Percentiles rank a stretch among this genome's conserved stretches.
phyloP scores from a whole-genome alignment of 2,888 invertebrate species.

The Geophilus truncorum region DNA sequence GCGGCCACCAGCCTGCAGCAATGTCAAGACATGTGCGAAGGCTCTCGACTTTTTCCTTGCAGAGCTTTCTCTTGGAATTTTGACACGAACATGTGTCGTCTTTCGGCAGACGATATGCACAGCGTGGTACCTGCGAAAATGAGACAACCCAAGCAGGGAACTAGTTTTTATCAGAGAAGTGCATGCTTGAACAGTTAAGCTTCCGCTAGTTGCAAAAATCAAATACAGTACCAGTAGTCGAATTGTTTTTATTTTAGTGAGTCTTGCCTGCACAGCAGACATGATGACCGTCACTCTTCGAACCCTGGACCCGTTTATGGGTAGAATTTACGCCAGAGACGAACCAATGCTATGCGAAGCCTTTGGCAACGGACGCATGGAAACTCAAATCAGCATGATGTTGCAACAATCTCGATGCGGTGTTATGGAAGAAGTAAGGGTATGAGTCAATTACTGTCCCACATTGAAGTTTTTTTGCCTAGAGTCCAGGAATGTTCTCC shows the following conservation, averaged over 20 bases:
- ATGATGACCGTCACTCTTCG: slow-evolving; percentile 44
- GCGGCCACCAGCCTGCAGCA: slow-evolving; percentile 39
- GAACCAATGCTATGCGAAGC: slow-evolving; percentile 42
- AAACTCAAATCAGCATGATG: slow-evolving; percentile 39
- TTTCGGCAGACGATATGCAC: slow-evolving; percentile 43
- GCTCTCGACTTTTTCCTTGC: slow-evolving; percentile 44
- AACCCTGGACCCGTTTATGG: slow-evolving; percentile 43
- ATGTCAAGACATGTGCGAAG: slow-evolving; percentile 46
- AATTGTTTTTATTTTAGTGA: slow-evolving; percentile 41
- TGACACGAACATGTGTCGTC: slow-evolving; percentile 41
- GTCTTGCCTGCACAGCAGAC: slow-evolving; percentile 43
- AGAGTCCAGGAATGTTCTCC: slow-evolving; percentile 50
- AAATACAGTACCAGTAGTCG: too few species aligned
- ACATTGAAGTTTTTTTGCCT: too few species aligned
- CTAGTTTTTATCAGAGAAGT: slow-evolving; percentile 41
- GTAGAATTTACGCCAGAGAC: slow-evolving; percentile 42
- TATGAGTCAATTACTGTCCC: too few species aligned
- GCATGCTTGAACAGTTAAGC: slow-evolving; percentile 43
- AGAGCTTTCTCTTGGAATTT: slow-evolving; percentile 45
- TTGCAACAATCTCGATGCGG: slow-evolving; percentile 39
- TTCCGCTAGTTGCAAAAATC: not conserved
- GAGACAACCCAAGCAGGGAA: slow-evolving; percentile 39
- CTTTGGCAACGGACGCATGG: slow-evolving; percentile 40
- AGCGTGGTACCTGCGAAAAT: slow-evolving; percentile 41
- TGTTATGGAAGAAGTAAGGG: slow-evolving; percentile 40